phyloP scores from a whole-genome alignment of 2,888 invertebrate genomes.

The Ichneumoninae sp. region DNA sequence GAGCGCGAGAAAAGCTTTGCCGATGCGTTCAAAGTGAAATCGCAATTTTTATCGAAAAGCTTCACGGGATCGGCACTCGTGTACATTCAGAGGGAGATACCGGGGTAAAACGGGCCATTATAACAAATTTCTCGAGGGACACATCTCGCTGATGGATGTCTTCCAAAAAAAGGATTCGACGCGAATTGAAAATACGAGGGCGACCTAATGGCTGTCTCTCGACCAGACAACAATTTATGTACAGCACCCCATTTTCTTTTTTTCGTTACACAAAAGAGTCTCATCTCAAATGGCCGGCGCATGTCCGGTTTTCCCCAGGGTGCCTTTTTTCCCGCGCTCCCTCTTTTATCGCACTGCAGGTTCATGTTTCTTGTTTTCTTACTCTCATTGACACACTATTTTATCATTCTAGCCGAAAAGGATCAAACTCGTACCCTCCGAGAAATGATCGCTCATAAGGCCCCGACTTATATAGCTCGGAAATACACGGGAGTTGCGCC shows the following conservation, averaged over 20 bases:
- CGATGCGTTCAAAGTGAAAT: slow-evolving; percentile 13
- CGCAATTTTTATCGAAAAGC: slow-evolving; percentile 9
- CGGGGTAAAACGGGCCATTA: not conserved
- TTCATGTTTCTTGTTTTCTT: not conserved
- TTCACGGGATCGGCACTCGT: not conserved
- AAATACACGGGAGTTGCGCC: not conserved
- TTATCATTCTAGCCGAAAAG: not conserved
- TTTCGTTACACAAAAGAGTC: not conserved
- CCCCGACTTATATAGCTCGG: not conserved
- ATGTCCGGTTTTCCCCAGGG: not conserved
- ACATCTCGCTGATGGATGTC: not conserved
- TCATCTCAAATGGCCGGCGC: not conserved
- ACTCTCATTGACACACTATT: not conserved
- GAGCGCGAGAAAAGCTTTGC: slow-evolving; percentile 8
- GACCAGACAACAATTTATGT: not conserved
- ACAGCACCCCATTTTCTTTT: not conserved
- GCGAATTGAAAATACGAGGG: not conserved
- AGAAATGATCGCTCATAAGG: slow-evolving; percentile 27
- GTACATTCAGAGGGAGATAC: not conserved
- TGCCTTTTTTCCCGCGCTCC: not conserved
- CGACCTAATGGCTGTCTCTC: not conserved
- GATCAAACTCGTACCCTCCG: not conserved
- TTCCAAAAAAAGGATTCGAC: not conserved
- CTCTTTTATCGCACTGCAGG: not conserved
- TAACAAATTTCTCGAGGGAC: slow-evolving; percentile 10